Base-by-base conservation (phyloP, 35 echinoderm and acorn worm genomes). In the Chiridota heheva region DNA sequence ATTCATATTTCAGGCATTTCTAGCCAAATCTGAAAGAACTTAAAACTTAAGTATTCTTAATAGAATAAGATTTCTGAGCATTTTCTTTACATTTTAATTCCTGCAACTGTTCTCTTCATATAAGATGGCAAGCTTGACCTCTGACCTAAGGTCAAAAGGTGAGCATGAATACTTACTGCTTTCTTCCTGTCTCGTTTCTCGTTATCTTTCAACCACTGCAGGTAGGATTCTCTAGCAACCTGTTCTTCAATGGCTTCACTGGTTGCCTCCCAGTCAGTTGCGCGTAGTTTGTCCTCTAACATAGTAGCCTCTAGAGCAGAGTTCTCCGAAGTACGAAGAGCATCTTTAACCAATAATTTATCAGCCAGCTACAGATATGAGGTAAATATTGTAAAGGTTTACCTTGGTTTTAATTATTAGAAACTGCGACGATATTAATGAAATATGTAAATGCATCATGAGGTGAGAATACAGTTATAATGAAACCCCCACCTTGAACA, bases 231-330 rank as follows among this genome's bases (percentile, higher is more conserved):
- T 76, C 89, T 68, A 16, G 95, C 95, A 7, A 98, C 85, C 69
- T 98, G 93, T 69, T 92, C 80, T 18, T 98, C 89, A 27, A 98
- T 85, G 33, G 88, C 95, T 49, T 98, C 95, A 27, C 88, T 92
- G 22, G 95, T 98, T 29, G 95, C 95, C 42, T 98, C 95, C 95
- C 95, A 98, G 85, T 98, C 95, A 15, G 95, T 98, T 1, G 95
- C 95, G 26, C 69, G 76, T 12, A 98, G 30, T 66, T 98, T 98
- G 59, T 98, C 95, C 70, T 98, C 84, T 65, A 98, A 63, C 95
- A 98, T 98, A 61, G 95, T 60, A 37, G 80, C 60, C 51, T 98
- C 95, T 1, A 98, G 64, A 44, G 72, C 88, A n/a, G 84, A 88
- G 31, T 84, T 82, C 44, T 98, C 93, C 12, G 95, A 98, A 26